These are phyloP conservation scores for Neofelis nebulosa DNA, from an alignment of 2,113 vertebrate genomes.

Conservation along the genomic window DNA sequence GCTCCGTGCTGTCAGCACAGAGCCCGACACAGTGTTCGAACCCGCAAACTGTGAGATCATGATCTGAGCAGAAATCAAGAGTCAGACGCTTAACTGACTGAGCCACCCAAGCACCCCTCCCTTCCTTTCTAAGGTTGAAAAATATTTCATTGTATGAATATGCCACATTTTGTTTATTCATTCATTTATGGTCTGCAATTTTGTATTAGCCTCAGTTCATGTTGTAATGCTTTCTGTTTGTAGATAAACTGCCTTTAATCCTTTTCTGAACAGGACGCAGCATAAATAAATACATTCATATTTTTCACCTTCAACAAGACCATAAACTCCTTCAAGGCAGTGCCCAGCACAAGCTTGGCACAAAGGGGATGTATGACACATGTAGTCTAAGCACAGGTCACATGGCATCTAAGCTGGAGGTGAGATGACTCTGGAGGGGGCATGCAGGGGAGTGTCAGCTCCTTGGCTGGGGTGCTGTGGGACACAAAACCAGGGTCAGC, in stretches of 20 bases:
- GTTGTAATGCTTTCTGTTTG: background rate
- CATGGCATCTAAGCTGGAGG: background rate
- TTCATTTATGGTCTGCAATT: background rate
- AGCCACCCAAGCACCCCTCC: no score
- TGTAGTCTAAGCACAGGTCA: background rate
- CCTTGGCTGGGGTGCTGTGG: background rate
- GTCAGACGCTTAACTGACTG: no score
- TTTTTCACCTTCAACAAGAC: background rate
- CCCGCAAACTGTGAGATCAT: no score
- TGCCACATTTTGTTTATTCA: background rate
- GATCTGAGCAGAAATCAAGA: no score
- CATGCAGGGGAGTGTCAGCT: background rate
- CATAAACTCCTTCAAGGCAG: background rate
- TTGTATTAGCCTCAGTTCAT: background rate
- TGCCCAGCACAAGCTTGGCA: background rate
- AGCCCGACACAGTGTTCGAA: no score
- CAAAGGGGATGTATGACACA: background rate
- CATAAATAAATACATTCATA: background rate
- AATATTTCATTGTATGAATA: background rate
- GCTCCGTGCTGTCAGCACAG: no score
- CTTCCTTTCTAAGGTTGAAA: background rate
- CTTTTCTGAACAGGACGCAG: background rate
- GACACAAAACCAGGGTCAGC: background rate
- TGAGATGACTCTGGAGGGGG: background rate
- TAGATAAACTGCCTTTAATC: background rate